A percentile compares a stretch with the other conserved stretches of the same genome.
Conservation (phyloP, 2,888 invertebrate species). For the Erpobdella octoculata region DNA sequence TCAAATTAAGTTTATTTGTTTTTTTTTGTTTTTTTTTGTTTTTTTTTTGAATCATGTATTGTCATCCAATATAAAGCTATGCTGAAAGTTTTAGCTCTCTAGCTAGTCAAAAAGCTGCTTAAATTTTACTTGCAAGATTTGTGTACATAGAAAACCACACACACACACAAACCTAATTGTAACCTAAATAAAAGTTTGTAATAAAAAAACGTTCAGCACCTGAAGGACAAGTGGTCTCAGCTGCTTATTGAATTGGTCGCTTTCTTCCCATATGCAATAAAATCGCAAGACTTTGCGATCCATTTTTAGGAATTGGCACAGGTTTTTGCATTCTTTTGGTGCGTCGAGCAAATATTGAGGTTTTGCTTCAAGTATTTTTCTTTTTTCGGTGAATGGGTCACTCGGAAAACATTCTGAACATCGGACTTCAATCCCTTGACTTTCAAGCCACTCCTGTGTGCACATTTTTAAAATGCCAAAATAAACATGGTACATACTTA, state of each 20-base stretch:
- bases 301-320: conserved; percentile 38
- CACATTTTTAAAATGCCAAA: too few relatives aligned
- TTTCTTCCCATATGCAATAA: conserved; percentile 56
- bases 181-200: too few relatives aligned
- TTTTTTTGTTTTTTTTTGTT: too few relatives aligned
- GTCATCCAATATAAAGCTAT: too few relatives aligned
- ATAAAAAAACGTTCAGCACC: conserved; percentile 41
- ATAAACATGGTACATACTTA: not conserved
- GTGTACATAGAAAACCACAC: too few relatives aligned
- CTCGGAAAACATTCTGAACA: conserved; percentile 64
- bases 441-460: conserved; percentile 68
- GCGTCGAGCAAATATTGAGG: not conserved
- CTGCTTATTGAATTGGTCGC: conserved; percentile 53
- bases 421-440: conserved; percentile 71
- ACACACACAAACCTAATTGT: too few relatives aligned
- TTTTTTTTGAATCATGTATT: too few relatives aligned
- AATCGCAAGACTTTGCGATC: conserved; percentile 56
- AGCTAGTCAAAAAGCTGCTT: too few relatives aligned
- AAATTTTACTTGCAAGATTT: too few relatives aligned
- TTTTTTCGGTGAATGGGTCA: conserved; percentile 61
- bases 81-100: too few relatives aligned
- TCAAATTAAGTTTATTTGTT: too few relatives aligned
- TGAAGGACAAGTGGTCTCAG: conserved; percentile 61
- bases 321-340: conserved; percentile 55
- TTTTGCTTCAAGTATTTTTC: conserved; percentile 31